Evolutionary conservation across 1,140 invertebrate species (phyloP).

Genomic region (Drosophila nannoptera): DNA sequence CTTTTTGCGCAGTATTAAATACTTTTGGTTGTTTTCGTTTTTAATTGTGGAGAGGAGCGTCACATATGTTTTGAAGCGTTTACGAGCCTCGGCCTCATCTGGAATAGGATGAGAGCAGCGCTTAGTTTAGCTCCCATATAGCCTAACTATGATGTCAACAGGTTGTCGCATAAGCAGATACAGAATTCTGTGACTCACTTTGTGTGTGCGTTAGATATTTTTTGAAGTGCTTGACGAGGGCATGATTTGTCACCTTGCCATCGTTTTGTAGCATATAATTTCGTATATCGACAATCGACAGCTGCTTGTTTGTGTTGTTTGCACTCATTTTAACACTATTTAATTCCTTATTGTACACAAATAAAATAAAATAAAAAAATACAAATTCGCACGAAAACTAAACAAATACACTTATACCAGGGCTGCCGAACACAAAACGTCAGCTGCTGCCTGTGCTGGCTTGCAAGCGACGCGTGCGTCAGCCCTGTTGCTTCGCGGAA

Average conservation of each 20-base stretch:
- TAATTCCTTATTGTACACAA: slow-evolving; percentile 34
- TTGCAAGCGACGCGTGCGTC: slow-evolving; percentile 13
- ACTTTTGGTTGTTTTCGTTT: slow-evolving; percentile 89
- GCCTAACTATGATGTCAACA: slow-evolving; percentile 42
- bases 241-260: slow-evolving; percentile 91
- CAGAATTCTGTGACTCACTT: slow-evolving; percentile 69
- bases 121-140: neutral
- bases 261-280: slow-evolving; percentile 90
- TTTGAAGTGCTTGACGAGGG: slow-evolving; percentile 93
- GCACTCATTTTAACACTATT: slow-evolving; percentile 64
- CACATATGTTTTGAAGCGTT: slow-evolving; percentile 93
- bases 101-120: slow-evolving; percentile 9
- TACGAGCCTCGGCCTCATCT: slow-evolving; percentile 88
- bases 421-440: slow-evolving; percentile 15
- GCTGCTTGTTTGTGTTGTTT: slow-evolving; percentile 85
- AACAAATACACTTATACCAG: slow-evolving; percentile 60
- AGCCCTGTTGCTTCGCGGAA: slow-evolving; percentile 45
- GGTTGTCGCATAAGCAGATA: slow-evolving; percentile 25
- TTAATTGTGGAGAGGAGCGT: slow-evolving; percentile 92
- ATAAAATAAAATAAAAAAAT: slow-evolving; percentile 37
- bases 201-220: slow-evolving; percentile 85
- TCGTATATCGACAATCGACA: slow-evolving; percentile 90
- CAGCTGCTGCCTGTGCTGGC: slow-evolving; percentile 24
- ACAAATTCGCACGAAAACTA: slow-evolving; percentile 35
- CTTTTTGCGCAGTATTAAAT: slow-evolving; percentile 89